Evolutionary conservation across 2,888 invertebrate genomes (phyloP).

Genomic region (Loripinus fragilis): DNA sequence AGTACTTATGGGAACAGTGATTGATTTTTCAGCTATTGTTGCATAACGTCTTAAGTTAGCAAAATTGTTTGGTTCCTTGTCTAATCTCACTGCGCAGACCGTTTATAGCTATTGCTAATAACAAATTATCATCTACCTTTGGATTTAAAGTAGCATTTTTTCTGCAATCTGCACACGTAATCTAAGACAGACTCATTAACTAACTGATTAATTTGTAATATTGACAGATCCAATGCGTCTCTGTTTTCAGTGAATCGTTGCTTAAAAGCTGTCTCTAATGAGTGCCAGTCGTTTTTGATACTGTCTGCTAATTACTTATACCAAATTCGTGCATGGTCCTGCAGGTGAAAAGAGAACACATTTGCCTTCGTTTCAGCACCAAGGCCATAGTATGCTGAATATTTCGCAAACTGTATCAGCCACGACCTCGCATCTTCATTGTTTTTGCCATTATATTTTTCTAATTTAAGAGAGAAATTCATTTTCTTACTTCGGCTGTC

Average conservation of each 20-base stretch:
- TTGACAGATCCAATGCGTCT: no score
- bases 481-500: conserved; percentile 1
- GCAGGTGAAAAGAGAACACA: conserved; percentile 26
- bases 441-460: not conserved
- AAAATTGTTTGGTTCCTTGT: conserved; percentile 22
- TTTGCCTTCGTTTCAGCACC: conserved; percentile 1
- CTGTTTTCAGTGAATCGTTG: conserved; percentile 9
- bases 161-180: conserved; percentile 11
- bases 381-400: not conserved
- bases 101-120: conserved; percentile 22
- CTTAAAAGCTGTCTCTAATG: not conserved
- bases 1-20: not conserved
- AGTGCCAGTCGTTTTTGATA: not conserved
- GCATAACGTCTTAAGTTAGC: conserved; percentile 16
- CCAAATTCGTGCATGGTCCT: conserved; percentile 27
- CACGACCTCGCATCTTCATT: not conserved
- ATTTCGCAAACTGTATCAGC: not conserved
- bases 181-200: not conserved
- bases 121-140: conserved; percentile 1
- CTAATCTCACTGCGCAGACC: conserved; percentile 9
- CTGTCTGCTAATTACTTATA: not conserved
- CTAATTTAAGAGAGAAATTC: conserved; percentile 5
- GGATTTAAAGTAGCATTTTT: not conserved
- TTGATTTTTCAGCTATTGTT: conserved; percentile 16
- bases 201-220: no score